These are phyloP conservation scores for Rhadinocentrus ornatus DNA, from an alignment of 2,797 vertebrate species.

Conservation along the genomic window DNA sequence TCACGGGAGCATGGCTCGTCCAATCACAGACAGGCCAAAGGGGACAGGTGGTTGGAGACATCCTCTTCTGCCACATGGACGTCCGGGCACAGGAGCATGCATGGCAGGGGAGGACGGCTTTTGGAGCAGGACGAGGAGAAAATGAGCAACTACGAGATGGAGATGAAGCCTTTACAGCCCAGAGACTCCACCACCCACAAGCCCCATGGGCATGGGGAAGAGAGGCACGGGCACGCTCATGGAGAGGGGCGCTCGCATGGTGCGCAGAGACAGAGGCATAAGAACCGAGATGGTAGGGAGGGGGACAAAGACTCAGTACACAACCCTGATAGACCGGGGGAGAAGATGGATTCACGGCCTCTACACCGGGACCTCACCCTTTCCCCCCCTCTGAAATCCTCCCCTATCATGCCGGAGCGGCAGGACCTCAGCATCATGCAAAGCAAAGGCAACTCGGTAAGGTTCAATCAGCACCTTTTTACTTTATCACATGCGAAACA, in stretches of 20 bases:
- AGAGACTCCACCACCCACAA: slow-evolving; percentile 93
- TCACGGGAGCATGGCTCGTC: slow-evolving; percentile 86
- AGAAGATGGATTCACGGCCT: slow-evolving; percentile 89
- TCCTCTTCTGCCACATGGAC: slow-evolving; percentile 90
- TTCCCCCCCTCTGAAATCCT: slow-evolving; percentile 93
- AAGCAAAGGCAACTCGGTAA: slow-evolving; percentile 92
- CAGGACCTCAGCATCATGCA: slow-evolving; percentile 86
- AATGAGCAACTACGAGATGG: slow-evolving; percentile 96
- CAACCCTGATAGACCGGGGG: slow-evolving; percentile 88
- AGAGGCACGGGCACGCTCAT: slow-evolving; percentile 85
- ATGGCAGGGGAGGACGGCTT: slow-evolving; percentile 82
- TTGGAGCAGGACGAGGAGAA: slow-evolving; percentile 95
- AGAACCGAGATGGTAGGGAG: slow-evolving; percentile 79
- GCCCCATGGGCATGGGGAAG: slow-evolving; percentile 86
- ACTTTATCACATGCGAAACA: background rate
- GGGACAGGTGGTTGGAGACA: slow-evolving; percentile 88
- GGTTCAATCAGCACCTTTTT: slow-evolving; percentile 42
- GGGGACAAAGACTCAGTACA: slow-evolving; percentile 82
- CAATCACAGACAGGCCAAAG: slow-evolving; percentile 91
- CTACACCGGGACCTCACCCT: slow-evolving; percentile 93
- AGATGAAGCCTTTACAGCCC: slow-evolving; percentile 96
- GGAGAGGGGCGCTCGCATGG: slow-evolving; percentile 83
- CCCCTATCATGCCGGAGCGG: slow-evolving; percentile 90
- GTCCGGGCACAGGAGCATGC: slow-evolving; percentile 82
- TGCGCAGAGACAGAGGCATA: slow-evolving; percentile 88